Evolutionary conservation across 35 echinoderm and acorn worm genomes (phyloP), one percentile per base, ranked within the genome.

Genomic region (Hemicentrotus pulcherrimus): DNA sequence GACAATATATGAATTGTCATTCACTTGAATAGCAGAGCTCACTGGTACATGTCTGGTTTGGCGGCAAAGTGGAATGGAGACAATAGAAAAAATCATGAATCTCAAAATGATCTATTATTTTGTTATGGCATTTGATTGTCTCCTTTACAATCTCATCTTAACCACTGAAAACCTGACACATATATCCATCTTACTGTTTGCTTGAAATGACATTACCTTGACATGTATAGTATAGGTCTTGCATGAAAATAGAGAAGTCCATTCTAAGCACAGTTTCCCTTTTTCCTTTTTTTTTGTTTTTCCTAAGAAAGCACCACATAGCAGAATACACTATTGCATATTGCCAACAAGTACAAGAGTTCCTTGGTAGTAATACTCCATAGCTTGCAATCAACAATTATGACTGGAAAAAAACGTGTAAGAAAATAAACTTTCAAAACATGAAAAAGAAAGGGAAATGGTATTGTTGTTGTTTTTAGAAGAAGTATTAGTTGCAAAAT

Each of bases 291-390:
- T 3, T 50, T 50, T 93, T 93, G 47, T 46, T 93, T 93, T 46
- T 58, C 48, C 13, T 93, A 50, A 47, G 91, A 93, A 47, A 93
- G 91, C 91, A 93, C 91, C 91, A 93, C 91, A 93, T 50, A 48
- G 91, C 91, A 93, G 91, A 93, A 93, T 93, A 93, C 91, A 93
- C 91, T 93, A 93, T 93, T 93, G 91, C 91, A 93, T 93, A 58
- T 93, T 93, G 91, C 91, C 91, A 48, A 31, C 91, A 58, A 93
- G 46, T 55, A 93, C 46, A 47, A 78, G 19, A 32, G 48, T 58
- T 47, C n/a, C 11, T 93, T 24, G 30, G 45, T 58, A 50, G 58
- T 58, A 93, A 55, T 50, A 93, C 91, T 93, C 22, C 41, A 93
- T 10, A 93, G 46, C 4, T 22, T n/a, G n/a, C 65, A 78, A 28